Evolutionary conservation across 2,797 vertebrate species (phyloP), one percentile per base, ranked within the genome.

Genomic region (Enteromius paludinosus): DNA sequence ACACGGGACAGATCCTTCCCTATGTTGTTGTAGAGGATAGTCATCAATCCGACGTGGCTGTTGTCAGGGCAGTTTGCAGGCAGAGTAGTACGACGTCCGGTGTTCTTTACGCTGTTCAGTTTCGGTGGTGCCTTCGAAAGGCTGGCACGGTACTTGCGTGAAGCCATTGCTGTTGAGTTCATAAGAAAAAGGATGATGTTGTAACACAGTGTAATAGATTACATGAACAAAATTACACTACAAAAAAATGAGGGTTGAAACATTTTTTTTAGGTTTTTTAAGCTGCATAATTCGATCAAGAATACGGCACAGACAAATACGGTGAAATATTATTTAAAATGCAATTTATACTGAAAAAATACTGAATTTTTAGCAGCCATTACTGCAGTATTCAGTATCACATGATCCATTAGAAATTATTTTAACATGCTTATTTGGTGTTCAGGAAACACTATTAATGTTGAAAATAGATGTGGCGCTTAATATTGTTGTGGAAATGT

Each of bases 1-100:
- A 98, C 96, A 0, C 95, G 95, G 2, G 97, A 97, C 92, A 98
- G 89, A 86, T 97, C 97, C 87, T 97, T 95, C 71, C 97, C 97
- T 12, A 97, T 97, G 92, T 97, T 97, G 85, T 97, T 97, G 79
- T 96, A 94, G 79, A 98, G 94, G 56, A 97, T 96, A 1, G 96
- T 93, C 92, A 97, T 96, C 28, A 98, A 90, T 86, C 97, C 97
- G 75, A 98, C 93, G 0, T 98, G 96, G n/a, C 94, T 94, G 72
- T 96, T 93, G 9, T 96, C 96, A 0, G 95, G 95, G 1, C 96
- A 96, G 81, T 90, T 84, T 0, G 95, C 95, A 0, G 95, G 94
- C 49, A 98, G 92, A 0, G 90, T 90, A 1, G 92, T 96, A 45
- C 96, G 92, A 0, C 91, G 87, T 17, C 93, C 93, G 0, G 88